Evolutionary conservation across 2,113 vertebrate species (phyloP).

Genomic region (Siniperca knerii): DNA sequence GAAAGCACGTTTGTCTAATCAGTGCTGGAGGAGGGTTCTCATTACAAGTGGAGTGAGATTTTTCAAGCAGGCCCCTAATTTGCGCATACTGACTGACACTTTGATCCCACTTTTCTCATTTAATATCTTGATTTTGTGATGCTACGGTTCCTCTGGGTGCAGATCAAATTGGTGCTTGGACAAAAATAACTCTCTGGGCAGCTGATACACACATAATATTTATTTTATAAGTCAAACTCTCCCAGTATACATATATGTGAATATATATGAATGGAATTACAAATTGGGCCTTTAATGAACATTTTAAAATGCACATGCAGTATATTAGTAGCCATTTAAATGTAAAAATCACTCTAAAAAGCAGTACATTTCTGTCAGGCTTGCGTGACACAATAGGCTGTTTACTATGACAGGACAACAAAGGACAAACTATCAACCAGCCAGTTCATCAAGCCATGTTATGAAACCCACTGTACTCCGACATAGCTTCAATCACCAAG

Average conservation of each 20-base stretch:
- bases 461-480: not conserved
- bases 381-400: not conserved
- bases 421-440: not conserved
- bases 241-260: not conserved
- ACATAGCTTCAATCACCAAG: not conserved
- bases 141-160: not conserved
- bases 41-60: constrained; percentile 5
- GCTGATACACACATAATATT: not conserved
- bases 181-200: not conserved
- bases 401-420: not conserved
- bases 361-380: not conserved
- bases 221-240: not conserved
- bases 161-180: not conserved
- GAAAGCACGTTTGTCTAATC: not conserved
- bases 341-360: not conserved
- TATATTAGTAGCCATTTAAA: not conserved
- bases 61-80: constrained; percentile 31
- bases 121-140: constrained; percentile 20
- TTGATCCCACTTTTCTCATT: constrained; percentile 32
- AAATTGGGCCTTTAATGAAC: not conserved
- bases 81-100: not conserved
- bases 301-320: not conserved
- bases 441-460: not conserved
- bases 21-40: not conserved
- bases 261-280: not conserved